Percentiles rank a stretch among this genome's conserved stretches.
Evolutionary conservation across 2,113 vertebrate genomes (phyloP).

Genomic region (Chloroceryle aenea): DNA sequence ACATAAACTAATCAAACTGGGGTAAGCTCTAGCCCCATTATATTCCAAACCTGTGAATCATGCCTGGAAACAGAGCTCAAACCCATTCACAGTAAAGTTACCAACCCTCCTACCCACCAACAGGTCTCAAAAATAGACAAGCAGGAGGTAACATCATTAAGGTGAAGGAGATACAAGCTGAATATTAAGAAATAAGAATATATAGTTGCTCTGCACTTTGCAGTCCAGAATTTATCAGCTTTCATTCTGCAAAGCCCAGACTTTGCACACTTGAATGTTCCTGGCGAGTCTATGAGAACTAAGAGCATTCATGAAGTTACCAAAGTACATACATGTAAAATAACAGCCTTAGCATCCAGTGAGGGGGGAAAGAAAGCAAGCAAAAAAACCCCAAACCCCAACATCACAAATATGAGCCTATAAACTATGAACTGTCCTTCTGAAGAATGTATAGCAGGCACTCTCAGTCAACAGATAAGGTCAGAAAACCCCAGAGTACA

Average conservation of each 20-base stretch:
- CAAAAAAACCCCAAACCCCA: not conserved
- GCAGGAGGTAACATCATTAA: no score
- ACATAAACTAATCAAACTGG: not conserved
- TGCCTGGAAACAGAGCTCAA: not conserved
- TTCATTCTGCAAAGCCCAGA: not conserved
- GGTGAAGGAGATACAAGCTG: no score
- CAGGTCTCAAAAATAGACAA: no score
- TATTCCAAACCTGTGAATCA: not conserved
- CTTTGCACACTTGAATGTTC: not conserved
- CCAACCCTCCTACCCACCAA: not conserved
- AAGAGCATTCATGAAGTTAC: not conserved
- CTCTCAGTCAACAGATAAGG: not conserved
- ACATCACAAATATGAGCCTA: not conserved
- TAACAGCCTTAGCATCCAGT: not conserved
- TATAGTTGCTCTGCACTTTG: not conserved
- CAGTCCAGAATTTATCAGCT: not conserved
- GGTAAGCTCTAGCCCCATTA: not conserved
- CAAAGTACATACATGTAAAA: not conserved
- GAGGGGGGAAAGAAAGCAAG: not conserved
- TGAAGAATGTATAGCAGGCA: not conserved
- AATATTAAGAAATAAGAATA: not conserved
- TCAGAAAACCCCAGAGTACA: not conserved
- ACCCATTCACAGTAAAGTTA: not conserved
- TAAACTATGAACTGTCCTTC: not conserved
- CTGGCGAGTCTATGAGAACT: not conserved